phyloP scores from a whole-genome alignment of 2,113 vertebrate species.

The Verasper variegatus region DNA sequence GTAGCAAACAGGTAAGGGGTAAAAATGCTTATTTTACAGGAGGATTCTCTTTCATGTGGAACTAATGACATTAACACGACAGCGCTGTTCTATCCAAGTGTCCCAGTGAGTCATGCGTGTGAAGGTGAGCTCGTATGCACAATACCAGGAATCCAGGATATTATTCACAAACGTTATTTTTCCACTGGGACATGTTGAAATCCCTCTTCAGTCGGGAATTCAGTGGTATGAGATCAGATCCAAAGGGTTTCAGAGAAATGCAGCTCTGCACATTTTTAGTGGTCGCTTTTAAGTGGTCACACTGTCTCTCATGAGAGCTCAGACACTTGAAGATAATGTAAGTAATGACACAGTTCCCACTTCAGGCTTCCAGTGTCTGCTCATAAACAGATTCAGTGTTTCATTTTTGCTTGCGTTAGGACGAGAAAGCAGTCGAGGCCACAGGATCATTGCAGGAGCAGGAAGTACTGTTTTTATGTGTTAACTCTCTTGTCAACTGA shows the following conservation, averaged over 20 bases:
- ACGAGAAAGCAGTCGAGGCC: neutral
- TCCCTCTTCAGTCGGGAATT: neutral
- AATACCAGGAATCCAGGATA: neutral
- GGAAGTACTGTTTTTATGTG: neutral
- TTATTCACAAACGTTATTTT: neutral
- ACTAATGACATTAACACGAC: neutral
- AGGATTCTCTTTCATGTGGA: neutral
- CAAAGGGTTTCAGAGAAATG: no score
- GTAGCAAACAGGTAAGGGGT: no score
- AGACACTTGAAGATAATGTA: constrained; percentile 6
- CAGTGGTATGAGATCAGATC: neutral
- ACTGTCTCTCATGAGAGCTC: neutral
- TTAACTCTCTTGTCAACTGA: no score
- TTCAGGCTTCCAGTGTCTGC: neutral
- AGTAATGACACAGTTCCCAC: neutral
- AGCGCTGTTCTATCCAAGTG: neutral
- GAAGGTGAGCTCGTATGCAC: neutral
- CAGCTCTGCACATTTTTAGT: neutral
- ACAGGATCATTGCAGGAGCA: neutral
- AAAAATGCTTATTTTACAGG: neutral
- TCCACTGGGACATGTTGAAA: neutral
- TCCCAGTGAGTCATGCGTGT: neutral
- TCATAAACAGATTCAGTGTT: constrained; percentile 13
- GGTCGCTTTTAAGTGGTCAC: neutral
- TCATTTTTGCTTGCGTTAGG: neutral